Percentiles rank a stretch among this genome's conserved stretches.
Conservation (phyloP, 2,888 invertebrate species). For the Agonopterix subpropinquella region DNA sequence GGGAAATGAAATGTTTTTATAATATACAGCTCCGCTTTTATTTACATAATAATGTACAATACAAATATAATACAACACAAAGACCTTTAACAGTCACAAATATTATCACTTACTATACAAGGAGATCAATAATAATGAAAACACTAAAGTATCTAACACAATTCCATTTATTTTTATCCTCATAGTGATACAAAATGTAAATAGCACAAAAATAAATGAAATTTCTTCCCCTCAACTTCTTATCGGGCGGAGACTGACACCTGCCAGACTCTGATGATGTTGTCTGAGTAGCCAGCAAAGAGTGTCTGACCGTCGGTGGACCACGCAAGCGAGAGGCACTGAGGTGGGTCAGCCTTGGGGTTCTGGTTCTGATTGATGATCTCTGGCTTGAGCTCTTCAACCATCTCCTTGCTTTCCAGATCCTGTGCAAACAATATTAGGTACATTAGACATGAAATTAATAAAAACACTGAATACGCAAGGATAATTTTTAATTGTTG, state of each 20-base stretch:
- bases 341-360: constrained; percentile 93
- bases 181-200: constrained; percentile 16
- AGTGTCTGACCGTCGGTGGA: constrained; percentile 99
- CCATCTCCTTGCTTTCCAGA: constrained; percentile 99
- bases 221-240: constrained; percentile 35
- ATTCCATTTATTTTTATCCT: constrained; percentile 73
- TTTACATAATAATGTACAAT: constrained; percentile 43
- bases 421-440: constrained; percentile 79
- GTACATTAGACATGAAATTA: background rate
- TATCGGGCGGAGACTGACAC: constrained; percentile 91
- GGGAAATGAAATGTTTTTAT: constrained; percentile 3
- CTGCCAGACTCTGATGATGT: constrained; percentile 99
- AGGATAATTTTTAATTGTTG: background rate
- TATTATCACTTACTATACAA: constrained; percentile 8
- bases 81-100: constrained; percentile 12
- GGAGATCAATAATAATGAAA: constrained; percentile 62
- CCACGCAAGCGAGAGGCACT: constrained; percentile 98
- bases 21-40: constrained; percentile 31
- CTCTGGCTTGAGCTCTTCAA: constrained; percentile 98
- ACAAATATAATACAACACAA: constrained; percentile 24
- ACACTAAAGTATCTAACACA: constrained; percentile 39
- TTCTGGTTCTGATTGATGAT: constrained; percentile 84
- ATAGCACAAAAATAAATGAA: constrained; percentile 71
- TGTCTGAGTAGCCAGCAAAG: constrained; percentile 99
- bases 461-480: background rate